Percentiles rank a stretch among this genome's conserved stretches.
phyloP scores from a whole-genome alignment of 2,888 invertebrate species.

The Leptopilina drosophilae region DNA sequence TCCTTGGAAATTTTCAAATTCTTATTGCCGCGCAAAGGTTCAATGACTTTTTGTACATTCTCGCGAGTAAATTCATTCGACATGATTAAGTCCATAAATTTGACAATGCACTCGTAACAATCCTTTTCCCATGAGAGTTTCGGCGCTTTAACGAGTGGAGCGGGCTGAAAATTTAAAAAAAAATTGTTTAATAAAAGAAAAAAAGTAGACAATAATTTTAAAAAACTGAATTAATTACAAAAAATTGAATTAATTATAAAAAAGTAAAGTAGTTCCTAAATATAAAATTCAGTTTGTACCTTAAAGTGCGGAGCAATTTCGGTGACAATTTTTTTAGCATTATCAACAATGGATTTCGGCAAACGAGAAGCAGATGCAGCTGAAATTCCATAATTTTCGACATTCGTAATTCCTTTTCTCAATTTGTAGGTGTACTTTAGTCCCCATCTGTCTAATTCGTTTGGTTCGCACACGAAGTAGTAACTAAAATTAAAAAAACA shows the following conservation, averaged over 20 bases:
- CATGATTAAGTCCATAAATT: constrained; percentile 24
- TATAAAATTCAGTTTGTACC: constrained; percentile 64
- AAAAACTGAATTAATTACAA: too few species aligned
- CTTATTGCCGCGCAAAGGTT: neutral
- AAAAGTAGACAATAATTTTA: neutral
- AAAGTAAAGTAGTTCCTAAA: neutral
- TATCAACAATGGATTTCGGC: constrained; percentile 79
- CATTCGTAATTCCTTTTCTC: constrained; percentile 80
- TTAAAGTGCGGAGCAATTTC: constrained; percentile 74
- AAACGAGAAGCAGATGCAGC: constrained; percentile 82
- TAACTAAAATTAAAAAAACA: constrained; percentile 62
- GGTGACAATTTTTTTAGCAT: constrained; percentile 78
- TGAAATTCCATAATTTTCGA: constrained; percentile 83
- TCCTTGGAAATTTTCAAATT: neutral
- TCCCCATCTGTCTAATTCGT: constrained; percentile 71
- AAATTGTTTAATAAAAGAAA: neutral
- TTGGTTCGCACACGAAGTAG: constrained; percentile 76
- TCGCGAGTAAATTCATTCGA: neutral
- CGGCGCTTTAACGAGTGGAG: constrained; percentile 16
- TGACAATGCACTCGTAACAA: constrained; percentile 10
- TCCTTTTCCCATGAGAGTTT: constrained; percentile 26
- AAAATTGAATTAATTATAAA: neutral
- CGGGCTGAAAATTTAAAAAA: constrained; percentile 19
- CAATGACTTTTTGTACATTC: neutral
- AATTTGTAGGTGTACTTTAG: constrained; percentile 83